phyloP scores from a whole-genome alignment of 2,888 invertebrate species.

The Eutolmus rufibarbis region DNA sequence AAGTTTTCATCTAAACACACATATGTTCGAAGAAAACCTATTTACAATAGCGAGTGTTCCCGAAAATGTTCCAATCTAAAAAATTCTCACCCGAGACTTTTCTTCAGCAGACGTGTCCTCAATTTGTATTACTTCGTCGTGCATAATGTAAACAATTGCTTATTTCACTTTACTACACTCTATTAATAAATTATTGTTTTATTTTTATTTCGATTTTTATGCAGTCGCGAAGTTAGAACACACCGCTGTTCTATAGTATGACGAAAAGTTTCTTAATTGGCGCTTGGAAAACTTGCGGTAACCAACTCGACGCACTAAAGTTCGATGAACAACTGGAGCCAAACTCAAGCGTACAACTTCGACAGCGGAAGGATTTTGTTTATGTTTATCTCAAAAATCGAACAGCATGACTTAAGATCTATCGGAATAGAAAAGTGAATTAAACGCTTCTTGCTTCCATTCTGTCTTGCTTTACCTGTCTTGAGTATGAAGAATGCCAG shows the following conservation, averaged over 20 bases:
- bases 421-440: not conserved
- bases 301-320: not conserved
- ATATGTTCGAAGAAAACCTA: not conserved
- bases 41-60: not conserved
- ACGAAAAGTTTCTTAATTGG: not conserved
- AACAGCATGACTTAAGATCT: slow-evolving; percentile 10
- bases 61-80: not conserved
- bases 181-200: not conserved
- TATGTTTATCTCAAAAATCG: not conserved
- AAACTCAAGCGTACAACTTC: not conserved
- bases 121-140: not conserved
- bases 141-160: not conserved
- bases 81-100: slow-evolving; percentile 16
- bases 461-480: not conserved
- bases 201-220: not conserved
- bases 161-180: not conserved
- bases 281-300: not conserved
- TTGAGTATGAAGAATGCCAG: not conserved
- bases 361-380: slow-evolving; percentile 16
- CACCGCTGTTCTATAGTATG: not conserved
- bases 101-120: not conserved
- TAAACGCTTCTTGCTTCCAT: not conserved
- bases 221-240: not conserved
- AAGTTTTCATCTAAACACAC: not conserved
- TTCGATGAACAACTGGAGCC: not conserved